Base-by-base conservation (phyloP, 1,140 invertebrate species). In the Cyclina sinensis region DNA sequence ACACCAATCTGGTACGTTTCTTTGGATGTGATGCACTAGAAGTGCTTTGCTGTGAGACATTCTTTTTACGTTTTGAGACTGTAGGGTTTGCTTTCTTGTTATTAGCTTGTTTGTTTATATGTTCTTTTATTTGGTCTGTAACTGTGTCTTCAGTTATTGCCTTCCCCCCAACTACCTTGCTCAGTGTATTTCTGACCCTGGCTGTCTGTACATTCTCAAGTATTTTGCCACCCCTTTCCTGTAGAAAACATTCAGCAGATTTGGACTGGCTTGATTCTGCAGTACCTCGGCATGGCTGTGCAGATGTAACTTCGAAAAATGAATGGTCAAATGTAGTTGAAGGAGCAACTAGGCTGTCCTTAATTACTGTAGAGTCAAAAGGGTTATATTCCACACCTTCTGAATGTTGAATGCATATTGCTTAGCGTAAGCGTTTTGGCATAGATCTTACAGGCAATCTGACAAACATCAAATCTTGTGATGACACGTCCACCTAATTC, bases 121-220 rank as follows among this genome's bases (percentile, higher is more conserved):
- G 68, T 39, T 73, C 32, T 21, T 37, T 73, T 32, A 73, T 73
- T 73, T 73, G 14, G 7, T 73, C 68, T 11, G 37, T 32, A 3
- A 73, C 37, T 73, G 30, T 39, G n/a, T 73, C 68, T n/a, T 73
- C 68, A 73, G 68, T 73, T 32, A 73, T 73, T 3, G 30, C 18
- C 37, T 73, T 65, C 14, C 24, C 68, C 32, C 68, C 68, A 37
- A 73, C 68, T 73, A 73, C 37, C 32, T 73, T 73, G n/a, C 68
- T 73, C 5, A 73, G 32, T 73, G 68, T 73, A 39, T 73, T 73
- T 35, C 68, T 73, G 4, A 39, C 9, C 30, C 35, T 73, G 68
- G 30, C 12, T 18, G 12, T 73, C 14, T 32, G 30, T 9, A 73
- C 68, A 73, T 73, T 73, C 30, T 73, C 16, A 5, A 73, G 68